Evolutionary conservation across 2,113 vertebrate species (phyloP), one percentile per base, ranked within the genome.

Genomic region (Tinamus guttatus): DNA sequence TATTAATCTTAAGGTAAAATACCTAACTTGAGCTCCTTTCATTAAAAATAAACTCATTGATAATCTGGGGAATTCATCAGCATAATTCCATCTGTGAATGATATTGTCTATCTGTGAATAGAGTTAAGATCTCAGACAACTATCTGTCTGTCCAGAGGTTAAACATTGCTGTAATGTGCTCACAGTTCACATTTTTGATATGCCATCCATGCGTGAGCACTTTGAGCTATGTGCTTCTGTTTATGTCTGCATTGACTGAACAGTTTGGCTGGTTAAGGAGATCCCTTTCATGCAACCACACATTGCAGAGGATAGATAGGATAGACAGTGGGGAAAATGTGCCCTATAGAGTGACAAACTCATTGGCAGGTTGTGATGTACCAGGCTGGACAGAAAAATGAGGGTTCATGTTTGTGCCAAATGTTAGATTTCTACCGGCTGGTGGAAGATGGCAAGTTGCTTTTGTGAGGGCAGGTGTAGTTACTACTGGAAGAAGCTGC

Each of bases 51-150:
- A 90, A 86, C 20, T 58, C n/a, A 14, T 52, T 73, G 87, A 52
- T 90, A 94, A 92, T 78, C 75, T 85, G 58, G 32, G 12, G 0
- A 1, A 90, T 85, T n/a, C 69, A 79, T 62, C 30, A 63, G 38
- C 36, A 24, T 73, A 87, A 70, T 51, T 51, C 30, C 28, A 75
- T 51, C 76, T 70, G 75, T 90, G 91, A 95, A 96, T 80, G 34
- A 51, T 14, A 69, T 38, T 28, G 85, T 77, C 45, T 88, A 17
- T 83, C 27, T 78, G 58, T 86, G 90, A 47, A 54, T 90, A 91
- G 89, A 92, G 87, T 94, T 87, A 85, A 90, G 73, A 90, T 75
- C 43, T 75, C 59, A 75, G 87, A 49, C 40, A 73, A 54, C 20
- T 36, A 77, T 18, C 86, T 52, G 5, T 68, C 43, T 71, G 9